Evolutionary conservation across 2,888 invertebrate genomes (phyloP), one percentile per base, ranked within the genome.

Genomic region (Hipparchia semele): DNA sequence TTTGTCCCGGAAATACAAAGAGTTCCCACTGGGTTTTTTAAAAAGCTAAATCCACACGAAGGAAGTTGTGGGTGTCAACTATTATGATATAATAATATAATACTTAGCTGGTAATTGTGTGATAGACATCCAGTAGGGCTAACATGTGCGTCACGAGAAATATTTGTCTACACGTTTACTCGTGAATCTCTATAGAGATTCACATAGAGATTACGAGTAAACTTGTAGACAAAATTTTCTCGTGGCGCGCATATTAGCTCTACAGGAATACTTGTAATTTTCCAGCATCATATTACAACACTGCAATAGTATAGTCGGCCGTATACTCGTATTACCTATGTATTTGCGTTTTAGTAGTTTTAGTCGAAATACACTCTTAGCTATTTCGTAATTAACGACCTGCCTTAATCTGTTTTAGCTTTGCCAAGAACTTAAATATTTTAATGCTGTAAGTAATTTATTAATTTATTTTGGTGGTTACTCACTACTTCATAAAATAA

Each of bases 331-430:
- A 23, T 23, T 23, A 23, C 23, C 54, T 54, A 54, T n/a, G n/a
- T n/a, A n/a, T 54, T 54, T 54, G 12, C 54, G 54, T 54, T 54
- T 54, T 54, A 54, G 54, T 54, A n/a, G 54, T 54, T 54, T 54
- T 12, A 12, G 54, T 54, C 2, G n/a, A 12, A 54, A 2, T n/a
- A 54, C 9, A 10, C 12, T 12, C 54, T 12, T 1, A 54, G 54
- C 54, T 54, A 54, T 54, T 53, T 54, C 54, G 5, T n/a, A 54
- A 54, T 54, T 54, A 54, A 54, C 23, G 23, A 23, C 23, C 23
- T n/a, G 54, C 10, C 54, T n/a, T 54, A 54, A 10, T n/a, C n/a
- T 54, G 54, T n/a, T 54, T 54, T 12, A 10, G 54, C 54, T 12
- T 54, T 54, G 54, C n/a, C n/a, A 54, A 54, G 10, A 2, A 54